Conservation (phyloP, 2,888 invertebrate species). For the Trachelus tabidus region DNA sequence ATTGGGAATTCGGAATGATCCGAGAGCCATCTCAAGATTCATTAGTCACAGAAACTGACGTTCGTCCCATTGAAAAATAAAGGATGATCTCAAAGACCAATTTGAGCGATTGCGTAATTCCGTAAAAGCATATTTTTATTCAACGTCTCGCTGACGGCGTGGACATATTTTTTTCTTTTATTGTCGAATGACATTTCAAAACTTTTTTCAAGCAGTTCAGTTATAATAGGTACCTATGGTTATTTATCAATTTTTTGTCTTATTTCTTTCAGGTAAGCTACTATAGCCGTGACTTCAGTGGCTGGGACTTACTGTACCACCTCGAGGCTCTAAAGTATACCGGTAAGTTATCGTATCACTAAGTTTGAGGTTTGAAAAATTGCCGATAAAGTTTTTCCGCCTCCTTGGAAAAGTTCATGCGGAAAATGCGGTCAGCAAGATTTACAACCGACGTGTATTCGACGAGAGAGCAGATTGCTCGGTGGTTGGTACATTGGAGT, state of each 20-base stretch:
- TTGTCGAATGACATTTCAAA: background rate
- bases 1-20: too few species aligned
- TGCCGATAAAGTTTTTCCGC: background rate
- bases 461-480: background rate
- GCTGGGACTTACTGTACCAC: background rate
- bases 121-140: background rate
- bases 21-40: background rate
- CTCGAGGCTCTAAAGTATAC: slow-evolving; percentile 6
- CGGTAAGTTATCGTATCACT: slow-evolving; percentile 20
- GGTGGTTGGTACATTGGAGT: background rate
- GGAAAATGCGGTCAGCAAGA: background rate
- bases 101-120: background rate
- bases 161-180: background rate
- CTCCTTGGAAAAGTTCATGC: background rate
- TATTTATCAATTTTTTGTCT: slow-evolving; percentile 12
- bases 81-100: background rate
- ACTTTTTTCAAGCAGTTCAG: background rate
- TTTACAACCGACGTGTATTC: background rate
- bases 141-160: background rate
- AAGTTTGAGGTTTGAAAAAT: slow-evolving; percentile 8
- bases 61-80: background rate
- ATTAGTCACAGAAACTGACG: background rate
- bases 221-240: background rate
- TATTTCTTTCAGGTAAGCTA: slow-evolving; percentile 48
- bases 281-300: background rate